A percentile compares a stretch with the other conserved stretches of the same genome.
Evolutionary conservation across 2,888 invertebrate genomes (phyloP).

Genomic region (Erannis defoliaria): DNA sequence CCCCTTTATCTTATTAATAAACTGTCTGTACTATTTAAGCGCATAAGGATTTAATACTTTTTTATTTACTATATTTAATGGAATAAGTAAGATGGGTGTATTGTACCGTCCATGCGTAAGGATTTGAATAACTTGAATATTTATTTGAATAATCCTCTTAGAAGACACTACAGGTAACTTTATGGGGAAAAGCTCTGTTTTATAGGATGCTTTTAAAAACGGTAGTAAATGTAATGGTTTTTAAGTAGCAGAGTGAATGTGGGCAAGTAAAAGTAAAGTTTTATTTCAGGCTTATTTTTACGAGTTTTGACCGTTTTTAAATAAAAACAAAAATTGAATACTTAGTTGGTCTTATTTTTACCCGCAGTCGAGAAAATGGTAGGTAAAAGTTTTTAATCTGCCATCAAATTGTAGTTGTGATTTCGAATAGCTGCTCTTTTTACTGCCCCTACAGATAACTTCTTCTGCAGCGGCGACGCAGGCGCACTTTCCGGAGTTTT

Average conservation of each 20-base stretch:
- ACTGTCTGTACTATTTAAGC: too few species aligned
- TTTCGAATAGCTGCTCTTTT: too few species aligned
- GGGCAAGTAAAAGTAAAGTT: not conserved
- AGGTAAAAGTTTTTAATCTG: too few species aligned
- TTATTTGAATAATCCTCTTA: constrained; percentile 81
- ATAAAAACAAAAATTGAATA: not conserved
- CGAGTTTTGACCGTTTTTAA: not conserved
- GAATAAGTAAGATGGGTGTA: constrained; percentile 10
- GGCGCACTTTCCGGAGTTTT: too few species aligned
- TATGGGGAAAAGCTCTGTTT: constrained; percentile 22
- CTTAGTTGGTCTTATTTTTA: too few species aligned
- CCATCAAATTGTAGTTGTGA: too few species aligned
- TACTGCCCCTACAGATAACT: too few species aligned
- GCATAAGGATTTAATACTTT: not conserved
- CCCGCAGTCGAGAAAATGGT: too few species aligned
- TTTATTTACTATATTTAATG: constrained; percentile 7
- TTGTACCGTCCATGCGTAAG: constrained; percentile 37
- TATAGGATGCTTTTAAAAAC: constrained; percentile 51
- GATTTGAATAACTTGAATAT: constrained; percentile 71
- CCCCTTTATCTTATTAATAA: too few species aligned
- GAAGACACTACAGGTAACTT: constrained; percentile 16
- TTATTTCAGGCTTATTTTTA: constrained; percentile 15
- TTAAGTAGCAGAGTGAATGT: not conserved
- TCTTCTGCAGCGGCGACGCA: too few species aligned
- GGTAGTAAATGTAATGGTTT: constrained; percentile 2